Conservation (phyloP, 2,113 vertebrate species). For the Hypanus sabinus region DNA sequence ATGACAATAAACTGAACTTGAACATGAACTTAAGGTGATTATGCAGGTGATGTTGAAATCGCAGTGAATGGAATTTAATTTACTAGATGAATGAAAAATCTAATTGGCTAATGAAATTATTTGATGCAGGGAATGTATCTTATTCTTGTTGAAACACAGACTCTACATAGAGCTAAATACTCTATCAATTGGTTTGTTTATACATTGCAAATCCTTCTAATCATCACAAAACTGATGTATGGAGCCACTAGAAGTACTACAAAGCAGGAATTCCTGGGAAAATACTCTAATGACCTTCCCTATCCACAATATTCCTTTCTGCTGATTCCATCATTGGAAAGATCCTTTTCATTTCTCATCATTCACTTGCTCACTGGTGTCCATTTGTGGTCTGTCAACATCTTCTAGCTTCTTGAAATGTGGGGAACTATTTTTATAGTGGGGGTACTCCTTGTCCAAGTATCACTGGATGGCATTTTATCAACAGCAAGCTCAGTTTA, state of each 20-base stretch:
- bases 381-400: no score
- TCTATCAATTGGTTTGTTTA: no score
- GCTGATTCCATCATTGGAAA: no score
- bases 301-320: no score
- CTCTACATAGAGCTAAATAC: not conserved
- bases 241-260: no score
- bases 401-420: no score
- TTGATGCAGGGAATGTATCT: not conserved
- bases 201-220: not conserved
- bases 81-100: not conserved
- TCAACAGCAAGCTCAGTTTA: not conserved
- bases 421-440: not conserved
- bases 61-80: not conserved
- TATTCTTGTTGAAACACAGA: not conserved
- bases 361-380: no score
- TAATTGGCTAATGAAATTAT: not conserved
- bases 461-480: not conserved
- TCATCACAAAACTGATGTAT: not conserved
- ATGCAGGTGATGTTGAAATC: not conserved
- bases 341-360: no score
- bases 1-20: no score
- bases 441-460: not conserved
- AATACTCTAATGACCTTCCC: no score
- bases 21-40: not conserved
- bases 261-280: no score